Conservation (phyloP, 1,140 invertebrate species). For the Battus philenor region DNA sequence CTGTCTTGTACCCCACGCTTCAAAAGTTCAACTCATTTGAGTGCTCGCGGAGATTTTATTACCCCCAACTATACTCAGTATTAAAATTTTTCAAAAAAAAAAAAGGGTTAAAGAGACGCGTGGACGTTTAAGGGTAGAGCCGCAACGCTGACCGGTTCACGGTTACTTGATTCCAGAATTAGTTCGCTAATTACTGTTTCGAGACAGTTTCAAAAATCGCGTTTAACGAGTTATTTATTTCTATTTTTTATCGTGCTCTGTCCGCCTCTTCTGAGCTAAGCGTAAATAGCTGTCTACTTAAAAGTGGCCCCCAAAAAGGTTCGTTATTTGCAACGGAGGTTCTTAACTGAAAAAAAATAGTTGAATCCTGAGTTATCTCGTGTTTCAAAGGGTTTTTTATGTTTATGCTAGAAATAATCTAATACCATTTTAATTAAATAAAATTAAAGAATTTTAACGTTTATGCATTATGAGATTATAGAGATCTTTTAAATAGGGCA, state of each 20-base stretch:
- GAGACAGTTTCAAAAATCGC: constrained; percentile 60
- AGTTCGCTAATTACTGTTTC: constrained; percentile 63
- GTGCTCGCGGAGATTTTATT: constrained; percentile 73
- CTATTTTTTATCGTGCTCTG: constrained; percentile 12
- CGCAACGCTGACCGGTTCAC: constrained; percentile 63
- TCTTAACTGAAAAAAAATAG: constrained; percentile 14
- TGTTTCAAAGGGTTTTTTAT: constrained; percentile 10
- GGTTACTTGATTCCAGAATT: constrained; percentile 63
- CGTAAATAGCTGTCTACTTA: constrained; percentile 17
- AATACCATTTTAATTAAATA: constrained; percentile 15
- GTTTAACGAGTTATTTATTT: constrained; percentile 19
- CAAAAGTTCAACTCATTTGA: constrained; percentile 75
- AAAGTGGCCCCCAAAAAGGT: constrained; percentile 15
- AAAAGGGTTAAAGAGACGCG: constrained; percentile 65
- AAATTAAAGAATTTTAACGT: no score
- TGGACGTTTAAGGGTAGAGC: constrained; percentile 56
- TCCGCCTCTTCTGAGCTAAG: constrained; percentile 14
- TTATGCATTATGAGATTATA: no score
- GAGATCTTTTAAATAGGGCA: no score
- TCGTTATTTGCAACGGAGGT: constrained; percentile 16
- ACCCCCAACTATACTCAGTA: constrained; percentile 65
- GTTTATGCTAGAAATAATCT: constrained; percentile 3
- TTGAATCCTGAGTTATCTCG: constrained; percentile 7
- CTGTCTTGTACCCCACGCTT: constrained; percentile 71
- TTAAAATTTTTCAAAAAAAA: constrained; percentile 67